Percentiles rank a stretch among this genome's conserved stretches.
Evolutionary conservation across 2,888 invertebrate genomes (phyloP).

Genomic region (Pediacus dermestoides): DNA sequence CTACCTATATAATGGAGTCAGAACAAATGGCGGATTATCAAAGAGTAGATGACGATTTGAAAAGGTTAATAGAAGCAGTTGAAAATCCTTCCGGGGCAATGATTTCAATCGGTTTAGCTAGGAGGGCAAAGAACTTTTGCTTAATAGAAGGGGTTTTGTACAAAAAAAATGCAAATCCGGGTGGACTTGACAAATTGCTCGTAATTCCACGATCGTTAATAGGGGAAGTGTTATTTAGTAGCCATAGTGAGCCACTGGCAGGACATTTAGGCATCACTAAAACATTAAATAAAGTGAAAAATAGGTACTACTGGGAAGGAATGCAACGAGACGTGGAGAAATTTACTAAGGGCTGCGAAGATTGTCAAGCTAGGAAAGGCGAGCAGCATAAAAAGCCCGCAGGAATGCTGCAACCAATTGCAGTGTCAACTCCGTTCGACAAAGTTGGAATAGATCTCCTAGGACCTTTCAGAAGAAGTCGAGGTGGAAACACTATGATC

Average conservation of each 20-base stretch:
- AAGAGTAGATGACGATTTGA: slow-evolving; percentile 13
- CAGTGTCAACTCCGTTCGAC: slow-evolving; percentile 21
- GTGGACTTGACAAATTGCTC: slow-evolving; percentile 19
- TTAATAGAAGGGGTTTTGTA: slow-evolving; percentile 20
- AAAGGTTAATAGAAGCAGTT: slow-evolving; percentile 16
- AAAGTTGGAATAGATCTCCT: slow-evolving; percentile 26
- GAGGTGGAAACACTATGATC: slow-evolving; percentile 23
- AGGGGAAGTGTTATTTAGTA: slow-evolving; percentile 20
- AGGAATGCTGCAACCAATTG: too few species aligned
- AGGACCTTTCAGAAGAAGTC: slow-evolving; percentile 21
- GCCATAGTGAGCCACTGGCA: slow-evolving; percentile 22
- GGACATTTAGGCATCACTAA: slow-evolving; percentile 25
- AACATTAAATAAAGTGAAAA: slow-evolving; percentile 22
- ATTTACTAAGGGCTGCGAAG: slow-evolving; percentile 21
- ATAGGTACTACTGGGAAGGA: slow-evolving; percentile 23
- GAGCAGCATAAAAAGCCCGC: slow-evolving; percentile 19
- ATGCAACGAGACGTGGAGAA: slow-evolving; percentile 18
- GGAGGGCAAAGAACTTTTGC: slow-evolving; percentile 21
- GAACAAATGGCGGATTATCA: slow-evolving; percentile 20
- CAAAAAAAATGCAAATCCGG: slow-evolving; percentile 13
- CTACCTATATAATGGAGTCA: slow-evolving; percentile 16
- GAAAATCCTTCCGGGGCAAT: slow-evolving; percentile 12
- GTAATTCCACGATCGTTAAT: slow-evolving; percentile 21
- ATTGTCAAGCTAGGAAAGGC: slow-evolving; percentile 26
- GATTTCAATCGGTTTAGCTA: slow-evolving; percentile 15